Percentiles rank a stretch among this genome's conserved stretches.
Conservation (phyloP, 2,113 vertebrate species). For the Dromaius novaehollandiae region DNA sequence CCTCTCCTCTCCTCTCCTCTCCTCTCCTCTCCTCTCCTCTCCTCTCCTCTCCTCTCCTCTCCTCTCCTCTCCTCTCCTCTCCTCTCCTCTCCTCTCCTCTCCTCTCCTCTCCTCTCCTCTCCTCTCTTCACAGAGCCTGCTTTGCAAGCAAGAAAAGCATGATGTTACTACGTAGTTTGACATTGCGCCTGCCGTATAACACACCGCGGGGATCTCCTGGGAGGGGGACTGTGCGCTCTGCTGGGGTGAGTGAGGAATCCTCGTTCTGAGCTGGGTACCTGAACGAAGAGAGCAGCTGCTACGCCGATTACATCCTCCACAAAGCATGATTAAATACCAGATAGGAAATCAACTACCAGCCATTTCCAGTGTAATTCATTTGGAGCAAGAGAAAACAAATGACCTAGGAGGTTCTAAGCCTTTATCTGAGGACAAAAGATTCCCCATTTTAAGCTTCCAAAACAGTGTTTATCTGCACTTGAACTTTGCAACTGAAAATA, state of each 20-base stretch:
- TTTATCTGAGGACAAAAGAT: not conserved
- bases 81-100: too few relatives aligned
- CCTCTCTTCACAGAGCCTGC: not conserved
- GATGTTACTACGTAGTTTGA: not conserved
- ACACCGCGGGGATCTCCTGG: not conserved
- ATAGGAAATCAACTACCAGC: not conserved
- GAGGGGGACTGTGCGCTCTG: not conserved
- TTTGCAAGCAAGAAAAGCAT: not conserved
- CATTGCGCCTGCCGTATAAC: not conserved
- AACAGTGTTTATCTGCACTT: not conserved
- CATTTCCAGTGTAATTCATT: not conserved
- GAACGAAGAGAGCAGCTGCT: not conserved
- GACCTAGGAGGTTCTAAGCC: not conserved
- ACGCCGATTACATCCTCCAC: not conserved
- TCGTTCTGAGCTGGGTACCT: not conserved
- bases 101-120: not conserved
- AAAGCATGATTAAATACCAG: not conserved
- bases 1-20: too few relatives aligned
- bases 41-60: too few relatives aligned
- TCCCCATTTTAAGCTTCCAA: not conserved
- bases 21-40: too few relatives aligned
- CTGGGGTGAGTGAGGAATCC: not conserved
- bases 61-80: too few relatives aligned
- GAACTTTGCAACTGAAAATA: constrained; percentile 13
- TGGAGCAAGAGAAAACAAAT: not conserved